These are phyloP conservation scores for Romanogobio albipinnatus DNA, from an alignment of 2,113 vertebrate species.

Conservation along the genomic window DNA sequence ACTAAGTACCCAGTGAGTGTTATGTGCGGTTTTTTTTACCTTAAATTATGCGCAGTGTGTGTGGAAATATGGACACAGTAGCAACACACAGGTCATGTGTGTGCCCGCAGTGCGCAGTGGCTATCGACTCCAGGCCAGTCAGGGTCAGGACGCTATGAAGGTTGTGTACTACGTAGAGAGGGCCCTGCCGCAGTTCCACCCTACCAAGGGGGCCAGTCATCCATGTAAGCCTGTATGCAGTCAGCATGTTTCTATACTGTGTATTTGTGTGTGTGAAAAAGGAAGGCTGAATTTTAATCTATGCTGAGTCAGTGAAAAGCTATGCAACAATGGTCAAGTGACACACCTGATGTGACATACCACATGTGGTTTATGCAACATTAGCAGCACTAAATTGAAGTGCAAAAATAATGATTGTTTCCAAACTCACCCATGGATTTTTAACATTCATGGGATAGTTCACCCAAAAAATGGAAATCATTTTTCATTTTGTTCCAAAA, in stretches of 20 bases:
- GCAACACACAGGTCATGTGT: conserved; percentile 51
- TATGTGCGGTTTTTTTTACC: background rate
- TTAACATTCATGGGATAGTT: background rate
- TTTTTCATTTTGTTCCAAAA: background rate
- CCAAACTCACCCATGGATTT: background rate
- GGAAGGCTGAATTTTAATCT: background rate
- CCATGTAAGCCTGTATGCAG: conserved; percentile 83
- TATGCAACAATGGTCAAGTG: background rate
- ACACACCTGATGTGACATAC: background rate
- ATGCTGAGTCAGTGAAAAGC: background rate
- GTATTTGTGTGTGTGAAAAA: conserved; percentile 51
- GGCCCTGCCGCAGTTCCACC: conserved; percentile 89
- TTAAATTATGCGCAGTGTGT: background rate
- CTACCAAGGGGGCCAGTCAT: conserved; percentile 80
- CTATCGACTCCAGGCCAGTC: conserved; percentile 88
- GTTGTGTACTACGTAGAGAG: conserved; percentile 93
- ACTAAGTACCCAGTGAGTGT: background rate
- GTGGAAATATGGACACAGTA: conserved; percentile 14
- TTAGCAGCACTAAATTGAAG: background rate
- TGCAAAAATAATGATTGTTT: background rate
- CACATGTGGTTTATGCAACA: background rate
- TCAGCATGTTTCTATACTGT: conserved; percentile 52
- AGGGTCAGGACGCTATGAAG: conserved; percentile 91
- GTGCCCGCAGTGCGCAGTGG: conserved; percentile 84
- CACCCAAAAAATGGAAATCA: background rate